A percentile compares a stretch with the other conserved stretches of the same genome.
phyloP scores from a whole-genome alignment of 2,888 invertebrate species.

The Herminia tarsipennalis region DNA sequence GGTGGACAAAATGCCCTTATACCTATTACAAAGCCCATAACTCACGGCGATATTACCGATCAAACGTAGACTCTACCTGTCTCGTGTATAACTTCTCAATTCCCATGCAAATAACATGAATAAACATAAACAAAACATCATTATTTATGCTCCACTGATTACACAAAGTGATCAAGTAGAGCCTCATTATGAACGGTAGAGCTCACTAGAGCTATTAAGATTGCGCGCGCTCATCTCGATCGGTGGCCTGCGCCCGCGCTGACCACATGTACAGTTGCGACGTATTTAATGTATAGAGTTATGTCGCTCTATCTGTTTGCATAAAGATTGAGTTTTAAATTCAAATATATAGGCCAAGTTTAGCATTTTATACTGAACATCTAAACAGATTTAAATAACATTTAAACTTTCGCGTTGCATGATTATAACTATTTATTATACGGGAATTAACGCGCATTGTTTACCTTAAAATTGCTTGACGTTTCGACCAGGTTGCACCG shows the following conservation, averaged over 20 bases:
- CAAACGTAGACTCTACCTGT: too few species aligned
- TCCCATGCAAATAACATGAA: constrained; percentile 10
- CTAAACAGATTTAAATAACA: too few species aligned
- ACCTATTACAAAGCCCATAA: too few species aligned
- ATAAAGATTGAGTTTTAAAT: not conserved
- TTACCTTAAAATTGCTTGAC: too few species aligned
- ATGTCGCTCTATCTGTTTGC: not conserved
- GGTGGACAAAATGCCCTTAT: too few species aligned
- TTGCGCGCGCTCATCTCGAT: constrained; percentile 21
- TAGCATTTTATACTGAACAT: too few species aligned
- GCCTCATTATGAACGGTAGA: constrained; percentile 10
- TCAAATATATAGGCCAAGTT: constrained; percentile 1
- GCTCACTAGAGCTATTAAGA: constrained; percentile 31
- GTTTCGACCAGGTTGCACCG: too few species aligned
- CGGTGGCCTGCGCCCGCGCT: not conserved
- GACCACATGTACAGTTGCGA: not conserved
- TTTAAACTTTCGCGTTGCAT: too few species aligned
- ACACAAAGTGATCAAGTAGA: constrained; percentile 13
- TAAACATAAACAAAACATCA: constrained; percentile 7
- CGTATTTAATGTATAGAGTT: not conserved
- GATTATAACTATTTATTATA: too few species aligned
- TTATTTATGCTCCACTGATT: constrained; percentile 12
- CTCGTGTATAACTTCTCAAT: too few species aligned
- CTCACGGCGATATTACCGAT: too few species aligned
- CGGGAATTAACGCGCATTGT: too few species aligned